Conservation (phyloP, 2,797 vertebrate species). For the Acanthis flammea region DNA sequence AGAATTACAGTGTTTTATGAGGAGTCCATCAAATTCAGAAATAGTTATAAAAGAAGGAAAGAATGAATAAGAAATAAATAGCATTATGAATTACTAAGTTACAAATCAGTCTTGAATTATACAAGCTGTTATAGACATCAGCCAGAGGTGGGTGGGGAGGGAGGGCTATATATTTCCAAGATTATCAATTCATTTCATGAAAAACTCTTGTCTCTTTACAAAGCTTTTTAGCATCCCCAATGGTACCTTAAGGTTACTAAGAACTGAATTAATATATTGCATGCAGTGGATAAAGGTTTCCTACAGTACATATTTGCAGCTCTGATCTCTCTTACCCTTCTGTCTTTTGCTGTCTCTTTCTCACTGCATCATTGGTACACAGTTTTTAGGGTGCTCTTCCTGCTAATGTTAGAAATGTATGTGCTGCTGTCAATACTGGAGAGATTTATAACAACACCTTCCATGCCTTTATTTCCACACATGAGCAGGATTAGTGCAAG, state of each 20-base stretch:
- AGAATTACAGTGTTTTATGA: constrained; percentile 7
- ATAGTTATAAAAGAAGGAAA: background rate
- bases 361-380: background rate
- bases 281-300: background rate
- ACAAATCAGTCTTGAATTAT: constrained; percentile 15
- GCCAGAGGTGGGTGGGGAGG: too few species aligned
- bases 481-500: background rate
- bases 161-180: background rate
- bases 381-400: background rate
- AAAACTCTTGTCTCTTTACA: background rate
- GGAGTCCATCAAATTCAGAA: background rate
- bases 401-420: background rate
- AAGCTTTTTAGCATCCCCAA: background rate
- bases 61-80: background rate
- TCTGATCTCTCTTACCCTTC: background rate
- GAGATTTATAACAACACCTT: background rate
- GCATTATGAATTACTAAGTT: background rate
- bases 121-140: background rate
- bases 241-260: background rate
- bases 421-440: background rate
- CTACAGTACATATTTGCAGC: background rate
- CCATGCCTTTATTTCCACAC: background rate
- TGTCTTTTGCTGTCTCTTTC: background rate
- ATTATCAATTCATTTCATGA: background rate
- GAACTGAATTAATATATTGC: background rate